These are phyloP conservation scores for Paraescarpia echinospica DNA, from an alignment of 1,140 invertebrate species.

Conservation along the genomic window DNA sequence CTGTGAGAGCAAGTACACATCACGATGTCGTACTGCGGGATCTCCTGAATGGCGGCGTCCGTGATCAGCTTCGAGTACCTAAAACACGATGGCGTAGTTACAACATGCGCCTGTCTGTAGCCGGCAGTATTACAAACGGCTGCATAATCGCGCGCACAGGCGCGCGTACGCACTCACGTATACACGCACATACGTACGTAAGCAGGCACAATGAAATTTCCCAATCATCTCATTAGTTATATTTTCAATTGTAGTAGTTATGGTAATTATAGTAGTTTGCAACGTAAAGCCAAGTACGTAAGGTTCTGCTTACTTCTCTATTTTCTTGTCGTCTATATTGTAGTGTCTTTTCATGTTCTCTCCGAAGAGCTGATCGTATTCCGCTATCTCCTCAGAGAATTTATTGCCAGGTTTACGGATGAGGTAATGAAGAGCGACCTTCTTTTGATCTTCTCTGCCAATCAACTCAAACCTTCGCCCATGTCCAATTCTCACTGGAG, in stretches of 20 bases:
- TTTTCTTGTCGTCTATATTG: slow-evolving; percentile 41
- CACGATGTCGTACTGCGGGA: slow-evolving; percentile 47
- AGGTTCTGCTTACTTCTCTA: slow-evolving; percentile 34
- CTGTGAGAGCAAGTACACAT: slow-evolving; percentile 44
- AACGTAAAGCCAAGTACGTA: background rate
- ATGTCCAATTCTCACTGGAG: slow-evolving; percentile 11
- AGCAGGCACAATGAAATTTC: background rate
- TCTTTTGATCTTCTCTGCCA: slow-evolving; percentile 28
- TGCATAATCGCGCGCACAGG: background rate
- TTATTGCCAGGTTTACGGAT: slow-evolving; percentile 35
- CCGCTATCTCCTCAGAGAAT: slow-evolving; percentile 33
- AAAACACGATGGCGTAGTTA: background rate
- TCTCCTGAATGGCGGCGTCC: slow-evolving; percentile 39
- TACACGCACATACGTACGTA: background rate
- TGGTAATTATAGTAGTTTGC: background rate
- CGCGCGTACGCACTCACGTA: background rate
- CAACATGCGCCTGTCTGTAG: background rate
- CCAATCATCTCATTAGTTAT: background rate
- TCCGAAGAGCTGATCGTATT: slow-evolving; percentile 42
- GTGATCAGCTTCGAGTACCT: slow-evolving; percentile 27
- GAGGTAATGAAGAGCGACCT: slow-evolving; percentile 44
- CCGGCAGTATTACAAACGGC: background rate
- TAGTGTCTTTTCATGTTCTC: slow-evolving; percentile 37
- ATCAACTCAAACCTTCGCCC: slow-evolving; percentile 15
- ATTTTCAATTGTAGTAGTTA: background rate